phyloP scores from a whole-genome alignment of 1,140 invertebrate species.

The Cydia amplana region DNA sequence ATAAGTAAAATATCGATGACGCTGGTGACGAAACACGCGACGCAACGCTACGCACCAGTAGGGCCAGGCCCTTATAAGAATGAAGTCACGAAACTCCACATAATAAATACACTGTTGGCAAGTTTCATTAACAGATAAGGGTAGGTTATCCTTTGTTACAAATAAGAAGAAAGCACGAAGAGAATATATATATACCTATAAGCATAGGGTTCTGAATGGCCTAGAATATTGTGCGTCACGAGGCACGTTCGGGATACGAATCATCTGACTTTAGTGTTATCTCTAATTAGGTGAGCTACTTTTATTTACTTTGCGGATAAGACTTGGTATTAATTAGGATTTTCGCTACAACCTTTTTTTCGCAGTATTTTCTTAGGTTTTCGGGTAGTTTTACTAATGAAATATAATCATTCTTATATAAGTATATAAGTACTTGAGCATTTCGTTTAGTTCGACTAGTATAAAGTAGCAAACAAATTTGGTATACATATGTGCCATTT shows the following conservation, averaged over 20 bases:
- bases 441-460: too few species aligned
- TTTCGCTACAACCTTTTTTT: not conserved
- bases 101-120: not conserved
- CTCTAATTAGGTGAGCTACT: not conserved
- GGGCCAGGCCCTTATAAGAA: not conserved
- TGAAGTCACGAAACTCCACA: not conserved
- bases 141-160: slow-evolving; percentile 17
- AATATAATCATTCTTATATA: not conserved
- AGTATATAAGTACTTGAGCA: too few species aligned
- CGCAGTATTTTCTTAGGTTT: not conserved
- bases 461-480: too few species aligned
- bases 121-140: slow-evolving; percentile 29
- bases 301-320: not conserved
- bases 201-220: not conserved
- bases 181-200: not conserved
- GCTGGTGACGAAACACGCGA: too few species aligned
- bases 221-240: not conserved
- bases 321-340: slow-evolving; percentile 1
- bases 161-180: slow-evolving; percentile 27
- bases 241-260: not conserved
- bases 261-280: slow-evolving; percentile 10
- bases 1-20: too few species aligned
- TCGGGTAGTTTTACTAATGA: not conserved
- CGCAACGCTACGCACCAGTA: too few species aligned
- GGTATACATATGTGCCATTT: too few species aligned